A percentile compares a stretch with the other conserved stretches of the same genome.
These are phyloP conservation scores for Oreochromis grahami DNA, from an alignment of 2,797 vertebrate species.

Conservation along the genomic window DNA sequence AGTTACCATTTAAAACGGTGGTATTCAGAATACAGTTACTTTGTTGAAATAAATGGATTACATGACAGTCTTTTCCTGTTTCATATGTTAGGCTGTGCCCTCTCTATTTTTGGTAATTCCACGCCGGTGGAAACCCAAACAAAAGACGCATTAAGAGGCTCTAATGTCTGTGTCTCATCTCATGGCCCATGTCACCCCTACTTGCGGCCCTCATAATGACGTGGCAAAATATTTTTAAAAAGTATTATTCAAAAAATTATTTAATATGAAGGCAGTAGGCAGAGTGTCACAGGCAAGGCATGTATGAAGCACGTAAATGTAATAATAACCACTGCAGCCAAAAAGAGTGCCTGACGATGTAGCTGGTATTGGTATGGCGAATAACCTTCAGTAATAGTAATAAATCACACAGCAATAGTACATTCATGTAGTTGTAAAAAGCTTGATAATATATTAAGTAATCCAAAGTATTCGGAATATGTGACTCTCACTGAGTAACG, in stretches of 20 bases:
- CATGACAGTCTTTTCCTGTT: accelerated
- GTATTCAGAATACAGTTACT: not conserved
- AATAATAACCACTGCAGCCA: too few species aligned
- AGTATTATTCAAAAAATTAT: not conserved
- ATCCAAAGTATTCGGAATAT: too few species aligned
- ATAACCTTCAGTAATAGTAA: accelerated
- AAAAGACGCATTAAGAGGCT: accelerated
- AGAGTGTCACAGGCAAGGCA: not conserved
- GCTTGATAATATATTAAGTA: too few species aligned
- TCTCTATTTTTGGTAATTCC: not conserved
- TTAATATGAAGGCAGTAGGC: not conserved
- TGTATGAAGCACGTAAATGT: not conserved
- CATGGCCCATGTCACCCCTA: accelerated
- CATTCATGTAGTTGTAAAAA: too few species aligned
- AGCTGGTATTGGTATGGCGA: accelerated
- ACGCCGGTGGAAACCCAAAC: not conserved
- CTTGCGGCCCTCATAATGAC: not conserved
- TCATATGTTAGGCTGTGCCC: accelerated
- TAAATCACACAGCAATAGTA: too few species aligned
- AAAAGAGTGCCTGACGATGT: not conserved
- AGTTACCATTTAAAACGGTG: not conserved
- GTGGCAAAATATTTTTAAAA: not conserved
- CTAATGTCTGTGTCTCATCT: not conserved
- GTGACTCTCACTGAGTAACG: too few species aligned
- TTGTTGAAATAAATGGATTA: not conserved